Evolutionary conservation across 2,797 vertebrate genomes (phyloP).

Genomic region (Stomatorhinus walkeri): DNA sequence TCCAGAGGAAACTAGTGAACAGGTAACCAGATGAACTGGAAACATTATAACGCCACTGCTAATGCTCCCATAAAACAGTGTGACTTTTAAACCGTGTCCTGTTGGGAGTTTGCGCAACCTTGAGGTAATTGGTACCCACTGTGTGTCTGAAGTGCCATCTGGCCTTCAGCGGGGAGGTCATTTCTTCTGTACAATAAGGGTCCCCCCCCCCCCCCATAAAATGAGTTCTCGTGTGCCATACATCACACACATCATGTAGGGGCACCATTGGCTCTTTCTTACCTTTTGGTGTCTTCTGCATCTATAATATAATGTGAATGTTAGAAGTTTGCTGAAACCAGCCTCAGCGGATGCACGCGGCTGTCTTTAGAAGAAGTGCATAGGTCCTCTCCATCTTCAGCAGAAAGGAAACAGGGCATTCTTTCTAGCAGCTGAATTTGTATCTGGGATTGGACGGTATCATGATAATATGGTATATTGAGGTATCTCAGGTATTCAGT

Average conservation of each 20-base stretch:
- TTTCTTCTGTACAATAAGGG: neutral
- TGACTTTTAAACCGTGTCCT: neutral
- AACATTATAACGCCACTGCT: neutral
- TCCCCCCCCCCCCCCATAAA: neutral
- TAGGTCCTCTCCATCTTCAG: neutral
- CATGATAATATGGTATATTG: neutral
- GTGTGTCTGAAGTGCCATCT: slow-evolving; percentile 13
- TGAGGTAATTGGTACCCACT: slow-evolving; percentile 9
- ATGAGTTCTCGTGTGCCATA: neutral
- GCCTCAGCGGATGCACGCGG: neutral
- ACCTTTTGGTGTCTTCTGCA: neutral
- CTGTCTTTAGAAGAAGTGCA: neutral
- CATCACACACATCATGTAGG: neutral
- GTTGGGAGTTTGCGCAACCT: neutral
- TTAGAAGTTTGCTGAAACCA: neutral
- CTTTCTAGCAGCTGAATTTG: neutral
- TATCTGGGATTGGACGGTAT: neutral
- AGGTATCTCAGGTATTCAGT: neutral
- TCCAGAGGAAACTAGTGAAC: neutral
- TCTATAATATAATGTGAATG: neutral
- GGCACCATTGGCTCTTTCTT: too few species aligned
- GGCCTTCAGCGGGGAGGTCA: neutral
- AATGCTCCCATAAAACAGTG: neutral
- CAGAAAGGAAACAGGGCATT: neutral
- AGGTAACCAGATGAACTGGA: neutral